Evolutionary conservation across 2,113 vertebrate species (phyloP).

Genomic region (Pao palembangensis): DNA sequence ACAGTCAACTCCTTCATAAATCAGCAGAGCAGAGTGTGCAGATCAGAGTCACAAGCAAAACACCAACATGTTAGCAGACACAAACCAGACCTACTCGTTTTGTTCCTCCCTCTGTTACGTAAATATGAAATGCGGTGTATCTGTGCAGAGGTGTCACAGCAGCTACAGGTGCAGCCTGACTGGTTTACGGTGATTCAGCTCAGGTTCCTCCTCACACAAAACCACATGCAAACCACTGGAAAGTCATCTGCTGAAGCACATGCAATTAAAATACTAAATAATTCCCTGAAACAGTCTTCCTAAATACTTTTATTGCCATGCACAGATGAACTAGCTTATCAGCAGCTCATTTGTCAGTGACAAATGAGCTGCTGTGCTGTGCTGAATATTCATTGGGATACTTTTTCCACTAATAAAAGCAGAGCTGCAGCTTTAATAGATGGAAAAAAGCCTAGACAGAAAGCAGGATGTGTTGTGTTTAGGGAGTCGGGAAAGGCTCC

Average conservation of each 20-base stretch:
- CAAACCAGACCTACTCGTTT: conserved; percentile 54
- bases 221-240: not conserved
- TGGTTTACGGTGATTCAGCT: conserved; percentile 15
- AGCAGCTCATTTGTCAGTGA: too few relatives aligned
- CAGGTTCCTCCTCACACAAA: conserved; percentile 8
- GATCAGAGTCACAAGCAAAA: not conserved
- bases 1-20: not conserved
- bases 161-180: conserved; percentile 3
- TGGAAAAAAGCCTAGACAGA: conserved; percentile 30
- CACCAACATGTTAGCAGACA: accelerated
- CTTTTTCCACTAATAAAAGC: conserved; percentile 57
- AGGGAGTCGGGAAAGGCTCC: not conserved
- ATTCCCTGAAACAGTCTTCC: not conserved
- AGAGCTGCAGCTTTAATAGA: conserved; percentile 36
- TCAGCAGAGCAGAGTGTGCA: not conserved
- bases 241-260: not conserved
- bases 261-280: too few relatives aligned
- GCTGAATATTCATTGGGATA: conserved; percentile 54
- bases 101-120: conserved; percentile 14
- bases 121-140: not conserved
- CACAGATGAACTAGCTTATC: too few relatives aligned
- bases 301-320: too few relatives aligned
- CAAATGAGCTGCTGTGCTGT: not conserved
- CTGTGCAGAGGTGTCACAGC: not conserved
- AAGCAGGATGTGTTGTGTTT: conserved; percentile 10